These are phyloP conservation scores for Sericinus montela DNA, from an alignment of 2,888 invertebrate genomes.

Conservation along the genomic window DNA sequence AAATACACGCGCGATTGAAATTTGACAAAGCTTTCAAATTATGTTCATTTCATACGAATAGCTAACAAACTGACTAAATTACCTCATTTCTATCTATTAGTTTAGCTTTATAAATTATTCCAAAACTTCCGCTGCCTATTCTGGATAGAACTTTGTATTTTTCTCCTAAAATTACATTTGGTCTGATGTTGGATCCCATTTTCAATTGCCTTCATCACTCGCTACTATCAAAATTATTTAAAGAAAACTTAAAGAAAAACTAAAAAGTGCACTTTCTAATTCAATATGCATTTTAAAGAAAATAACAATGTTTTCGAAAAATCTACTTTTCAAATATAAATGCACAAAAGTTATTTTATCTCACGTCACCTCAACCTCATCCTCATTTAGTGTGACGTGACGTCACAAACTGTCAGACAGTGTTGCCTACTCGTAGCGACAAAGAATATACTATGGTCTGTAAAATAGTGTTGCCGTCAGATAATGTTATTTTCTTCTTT, in stretches of 20 bases:
- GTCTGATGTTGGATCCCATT: slow-evolving; percentile 60
- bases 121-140: slow-evolving; percentile 99
- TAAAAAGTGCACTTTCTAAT: slow-evolving; percentile 55
- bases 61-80: slow-evolving; percentile 43
- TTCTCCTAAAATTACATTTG: slow-evolving; percentile 76
- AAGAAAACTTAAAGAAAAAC: slow-evolving; percentile 40
- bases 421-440: slow-evolving; percentile 50
- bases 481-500: too few relatives aligned
- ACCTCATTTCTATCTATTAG: slow-evolving; percentile 94
- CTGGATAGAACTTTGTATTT: slow-evolving; percentile 97
- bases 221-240: slow-evolving; percentile 62
- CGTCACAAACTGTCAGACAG: slow-evolving; percentile 73
- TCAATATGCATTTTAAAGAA: slow-evolving; percentile 46
- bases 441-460: too few relatives aligned
- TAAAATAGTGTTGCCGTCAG: too few relatives aligned
- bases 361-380: slow-evolving; percentile 53
- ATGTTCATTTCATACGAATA: slow-evolving; percentile 1
- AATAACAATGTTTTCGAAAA: slow-evolving; percentile 41
- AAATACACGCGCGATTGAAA: slow-evolving; percentile 51
- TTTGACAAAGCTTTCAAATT: slow-evolving; percentile 28
- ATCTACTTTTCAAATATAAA: slow-evolving; percentile 23
- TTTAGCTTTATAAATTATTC: slow-evolving; percentile 98
- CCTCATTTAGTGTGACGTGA: slow-evolving; percentile 66
- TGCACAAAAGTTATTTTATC: slow-evolving; percentile 59
- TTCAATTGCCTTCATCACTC: slow-evolving; percentile 71